Evolutionary conservation across 2,113 vertebrate genomes (phyloP).

Genomic region (Hippopotamus amphibius): DNA sequence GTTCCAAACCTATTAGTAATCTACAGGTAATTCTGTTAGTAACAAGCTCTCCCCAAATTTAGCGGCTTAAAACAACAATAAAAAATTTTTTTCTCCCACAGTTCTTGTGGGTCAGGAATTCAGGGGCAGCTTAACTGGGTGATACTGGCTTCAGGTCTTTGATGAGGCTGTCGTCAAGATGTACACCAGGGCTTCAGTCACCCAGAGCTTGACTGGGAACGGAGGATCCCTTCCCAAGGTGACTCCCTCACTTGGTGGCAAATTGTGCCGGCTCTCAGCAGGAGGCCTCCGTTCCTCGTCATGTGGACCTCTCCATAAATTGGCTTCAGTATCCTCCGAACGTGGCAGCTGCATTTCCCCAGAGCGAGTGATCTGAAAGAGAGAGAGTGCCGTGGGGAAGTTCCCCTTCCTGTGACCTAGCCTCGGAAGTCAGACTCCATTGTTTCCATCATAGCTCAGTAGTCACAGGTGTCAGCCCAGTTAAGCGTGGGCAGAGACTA

Average conservation of each 20-base stretch:
- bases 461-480: accelerated
- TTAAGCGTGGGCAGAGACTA: background rate
- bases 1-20: background rate
- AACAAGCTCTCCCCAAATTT: background rate
- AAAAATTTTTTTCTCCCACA: background rate
- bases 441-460: background rate
- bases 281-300: background rate
- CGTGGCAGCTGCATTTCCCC: background rate
- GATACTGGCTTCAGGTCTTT: background rate
- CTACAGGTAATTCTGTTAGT: background rate
- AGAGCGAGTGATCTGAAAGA: background rate
- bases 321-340: background rate
- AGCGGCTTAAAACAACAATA: background rate
- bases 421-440: background rate
- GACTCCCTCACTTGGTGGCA: background rate
- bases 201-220: background rate
- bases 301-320: accelerated
- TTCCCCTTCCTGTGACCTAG: background rate
- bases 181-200: accelerated
- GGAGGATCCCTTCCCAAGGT: background rate
- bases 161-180: background rate
- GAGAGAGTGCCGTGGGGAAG: background rate
- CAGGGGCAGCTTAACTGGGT: background rate
- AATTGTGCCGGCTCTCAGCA: background rate
- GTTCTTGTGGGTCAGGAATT: background rate